Conservation (phyloP, 2,797 vertebrate genomes). For the Acrossocheilus wenchowensis region DNA sequence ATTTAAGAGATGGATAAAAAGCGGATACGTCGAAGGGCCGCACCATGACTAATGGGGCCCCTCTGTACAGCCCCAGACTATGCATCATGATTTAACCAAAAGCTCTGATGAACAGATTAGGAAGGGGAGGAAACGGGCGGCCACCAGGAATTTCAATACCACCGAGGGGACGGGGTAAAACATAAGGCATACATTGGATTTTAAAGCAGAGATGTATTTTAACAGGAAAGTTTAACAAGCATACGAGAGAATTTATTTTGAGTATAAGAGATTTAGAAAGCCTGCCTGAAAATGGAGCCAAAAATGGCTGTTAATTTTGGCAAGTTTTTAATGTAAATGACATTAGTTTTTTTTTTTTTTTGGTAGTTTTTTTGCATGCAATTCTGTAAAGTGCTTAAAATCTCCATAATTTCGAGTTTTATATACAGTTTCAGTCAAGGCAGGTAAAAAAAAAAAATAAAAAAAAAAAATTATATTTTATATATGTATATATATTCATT, state of each 20-base stretch:
- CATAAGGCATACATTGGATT: slow-evolving; percentile 42
- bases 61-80: slow-evolving; percentile 86
- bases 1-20: slow-evolving; percentile 93
- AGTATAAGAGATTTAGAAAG: background rate
- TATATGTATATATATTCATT: too few relatives aligned
- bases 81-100: slow-evolving; percentile 91
- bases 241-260: background rate
- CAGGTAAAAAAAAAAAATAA: background rate
- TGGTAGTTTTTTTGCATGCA: background rate
- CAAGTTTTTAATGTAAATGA: background rate
- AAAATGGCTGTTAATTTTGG: background rate
- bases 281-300: background rate
- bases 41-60: slow-evolving; percentile 88
- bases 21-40: slow-evolving; percentile 86
- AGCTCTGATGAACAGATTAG: slow-evolving; percentile 90
- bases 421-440: background rate
- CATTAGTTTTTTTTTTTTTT: background rate
- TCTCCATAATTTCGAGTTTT: background rate
- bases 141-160: slow-evolving; percentile 78
- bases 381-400: background rate
- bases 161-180: slow-evolving; percentile 62
- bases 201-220: background rate
- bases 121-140: slow-evolving; percentile 75
- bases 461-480: too few relatives aligned
- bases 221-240: background rate